phyloP scores from a whole-genome alignment of 2,113 vertebrate genomes.

The Lucifuga dentata region DNA sequence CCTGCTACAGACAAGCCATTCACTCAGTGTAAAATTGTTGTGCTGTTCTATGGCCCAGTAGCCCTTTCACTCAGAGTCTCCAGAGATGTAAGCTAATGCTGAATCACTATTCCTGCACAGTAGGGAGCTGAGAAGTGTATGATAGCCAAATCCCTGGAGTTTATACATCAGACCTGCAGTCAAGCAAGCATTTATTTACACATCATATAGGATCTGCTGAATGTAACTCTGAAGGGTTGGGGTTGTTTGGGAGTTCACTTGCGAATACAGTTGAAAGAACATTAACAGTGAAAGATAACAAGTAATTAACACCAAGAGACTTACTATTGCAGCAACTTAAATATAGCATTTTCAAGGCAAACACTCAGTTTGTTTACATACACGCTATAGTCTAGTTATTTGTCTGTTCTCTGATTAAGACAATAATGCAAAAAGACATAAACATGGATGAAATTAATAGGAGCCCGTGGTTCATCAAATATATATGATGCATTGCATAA shows the following conservation, averaged over 20 bases:
- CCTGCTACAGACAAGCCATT: not conserved
- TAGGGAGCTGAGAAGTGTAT: slow-evolving; percentile 29
- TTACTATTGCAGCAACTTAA: too few relatives aligned
- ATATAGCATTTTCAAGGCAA: too few relatives aligned
- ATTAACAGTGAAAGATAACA: too few relatives aligned
- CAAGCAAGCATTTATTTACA: slow-evolving; percentile 41
- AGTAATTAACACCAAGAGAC: too few relatives aligned
- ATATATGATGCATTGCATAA: too few relatives aligned
- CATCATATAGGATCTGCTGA: slow-evolving; percentile 23
- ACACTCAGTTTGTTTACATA: too few relatives aligned
- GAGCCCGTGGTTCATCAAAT: too few relatives aligned
- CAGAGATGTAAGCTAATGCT: slow-evolving; percentile 44
- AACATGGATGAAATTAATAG: too few relatives aligned
- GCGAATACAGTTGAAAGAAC: not conserved
- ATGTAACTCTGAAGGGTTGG: slow-evolving; percentile 6
- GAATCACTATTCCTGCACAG: slow-evolving; percentile 43
- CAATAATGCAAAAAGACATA: too few relatives aligned
- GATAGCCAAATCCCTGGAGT: slow-evolving; percentile 47
- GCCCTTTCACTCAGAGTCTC: slow-evolving; percentile 34
- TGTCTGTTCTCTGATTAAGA: too few relatives aligned
- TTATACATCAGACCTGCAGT: slow-evolving; percentile 27
- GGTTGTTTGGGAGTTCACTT: not conserved
- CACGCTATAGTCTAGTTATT: too few relatives aligned
- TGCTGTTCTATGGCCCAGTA: slow-evolving; percentile 29
- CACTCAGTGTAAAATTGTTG: slow-evolving; percentile 11